phyloP scores from a whole-genome alignment of 2,797 vertebrate species.

The Melanogrammus aeglefinus region DNA sequence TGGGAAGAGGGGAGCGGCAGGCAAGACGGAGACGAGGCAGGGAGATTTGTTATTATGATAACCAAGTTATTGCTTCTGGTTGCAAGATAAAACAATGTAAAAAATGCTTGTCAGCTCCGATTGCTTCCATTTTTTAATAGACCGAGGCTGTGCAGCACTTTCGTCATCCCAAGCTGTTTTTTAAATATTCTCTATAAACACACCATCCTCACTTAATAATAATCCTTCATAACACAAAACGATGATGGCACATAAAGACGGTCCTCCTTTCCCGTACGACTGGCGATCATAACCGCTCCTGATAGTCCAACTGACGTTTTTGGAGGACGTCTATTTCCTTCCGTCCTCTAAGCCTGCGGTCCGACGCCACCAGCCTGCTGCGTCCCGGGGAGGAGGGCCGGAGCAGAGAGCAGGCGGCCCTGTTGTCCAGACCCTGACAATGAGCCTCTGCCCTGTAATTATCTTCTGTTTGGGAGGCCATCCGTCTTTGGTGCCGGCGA shows the following conservation, averaged over 20 bases:
- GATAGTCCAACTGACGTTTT: not conserved
- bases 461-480: conserved; percentile 62
- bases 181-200: not conserved
- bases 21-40: not conserved
- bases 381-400: conserved; percentile 18
- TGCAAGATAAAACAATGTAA: not conserved
- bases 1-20: not conserved
- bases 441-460: conserved; percentile 61
- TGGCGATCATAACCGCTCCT: no score
- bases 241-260: not conserved
- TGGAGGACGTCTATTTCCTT: not conserved
- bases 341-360: not conserved
- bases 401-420: conserved; percentile 18
- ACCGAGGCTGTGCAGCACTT: not conserved
- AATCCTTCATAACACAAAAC: not conserved
- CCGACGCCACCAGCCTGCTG: not conserved
- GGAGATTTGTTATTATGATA: not conserved
- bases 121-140: not conserved
- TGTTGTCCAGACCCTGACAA: conserved; percentile 56
- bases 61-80: not conserved
- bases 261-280: not conserved
- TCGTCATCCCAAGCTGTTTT: not conserved
- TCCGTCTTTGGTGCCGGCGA: conserved; percentile 53
- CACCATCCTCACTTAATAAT: no score
- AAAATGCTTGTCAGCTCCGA: not conserved